These are phyloP conservation scores for Sarcophaga caerulescens DNA, from an alignment of 2,888 invertebrate genomes.

Conservation along the genomic window DNA sequence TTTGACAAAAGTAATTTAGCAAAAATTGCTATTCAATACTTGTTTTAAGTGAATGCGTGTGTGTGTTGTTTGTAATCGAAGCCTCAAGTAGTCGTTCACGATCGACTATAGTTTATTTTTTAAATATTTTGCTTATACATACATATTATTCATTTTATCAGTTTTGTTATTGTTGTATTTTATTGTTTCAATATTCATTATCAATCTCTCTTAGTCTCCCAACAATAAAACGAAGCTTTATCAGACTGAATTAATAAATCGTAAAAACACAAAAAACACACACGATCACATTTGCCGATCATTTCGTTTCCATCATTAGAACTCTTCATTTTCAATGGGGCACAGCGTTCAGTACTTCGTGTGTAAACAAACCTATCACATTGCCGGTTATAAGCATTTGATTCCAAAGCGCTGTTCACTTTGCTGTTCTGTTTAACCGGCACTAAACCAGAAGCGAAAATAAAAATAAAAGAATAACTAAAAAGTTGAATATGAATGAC, in stretches of 20 bases:
- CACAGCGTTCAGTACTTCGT: constrained; percentile 41
- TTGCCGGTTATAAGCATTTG: constrained; percentile 1
- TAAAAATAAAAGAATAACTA: not conserved
- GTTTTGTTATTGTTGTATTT: not conserved
- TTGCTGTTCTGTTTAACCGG: not conserved
- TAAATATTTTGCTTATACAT: not conserved
- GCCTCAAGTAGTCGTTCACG: not conserved
- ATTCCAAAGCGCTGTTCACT: not conserved
- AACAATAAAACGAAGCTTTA: constrained; percentile 24
- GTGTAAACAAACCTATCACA: constrained; percentile 63
- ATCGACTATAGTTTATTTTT: not conserved
- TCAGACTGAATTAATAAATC: constrained; percentile 2
- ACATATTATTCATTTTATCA: not conserved
- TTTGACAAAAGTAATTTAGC: no score
- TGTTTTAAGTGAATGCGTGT: no score
- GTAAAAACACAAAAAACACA: not conserved
- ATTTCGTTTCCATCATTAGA: constrained; percentile 21
- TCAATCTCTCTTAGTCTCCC: constrained; percentile 10
- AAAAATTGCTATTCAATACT: no score
- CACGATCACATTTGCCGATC: constrained; percentile 1
- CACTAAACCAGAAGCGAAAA: not conserved
- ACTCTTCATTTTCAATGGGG: constrained; percentile 32
- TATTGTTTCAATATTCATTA: constrained; percentile 10
- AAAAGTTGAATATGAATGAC: constrained; percentile 32
- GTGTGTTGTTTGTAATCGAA: no score